Evolutionary conservation across 2,113 vertebrate genomes (phyloP).

Genomic region (Notiomystis cincta): DNA sequence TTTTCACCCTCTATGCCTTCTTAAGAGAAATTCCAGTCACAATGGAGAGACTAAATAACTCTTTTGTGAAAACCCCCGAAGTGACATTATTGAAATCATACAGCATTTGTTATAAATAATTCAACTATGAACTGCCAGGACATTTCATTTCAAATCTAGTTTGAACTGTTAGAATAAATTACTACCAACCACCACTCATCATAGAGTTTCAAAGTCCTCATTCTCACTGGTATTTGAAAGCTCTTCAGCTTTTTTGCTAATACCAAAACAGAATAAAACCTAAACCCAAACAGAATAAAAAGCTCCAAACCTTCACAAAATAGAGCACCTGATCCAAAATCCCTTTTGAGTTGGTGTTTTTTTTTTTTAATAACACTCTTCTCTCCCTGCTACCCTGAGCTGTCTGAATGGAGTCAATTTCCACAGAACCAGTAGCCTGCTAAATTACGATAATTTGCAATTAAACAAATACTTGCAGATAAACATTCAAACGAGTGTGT

Average conservation of each 20-base stretch:
- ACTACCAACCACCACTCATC: not conserved
- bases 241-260: not conserved
- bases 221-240: not conserved
- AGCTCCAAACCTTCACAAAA: not conserved
- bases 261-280: not conserved
- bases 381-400: not conserved
- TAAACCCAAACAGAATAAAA: not conserved
- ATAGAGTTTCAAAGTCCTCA: not conserved
- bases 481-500: not conserved
- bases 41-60: not conserved
- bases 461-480: not conserved
- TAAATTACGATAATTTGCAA: not conserved
- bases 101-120: not conserved
- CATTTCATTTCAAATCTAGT: not conserved
- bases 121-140: not conserved
- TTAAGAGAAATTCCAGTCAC: not conserved
- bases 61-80: not conserved
- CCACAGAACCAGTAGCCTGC: not conserved
- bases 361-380: not conserved
- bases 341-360: no score
- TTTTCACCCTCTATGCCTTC: not conserved
- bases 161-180: not conserved
- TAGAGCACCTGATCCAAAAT: not conserved
- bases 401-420: not conserved
- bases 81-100: not conserved